Base-by-base conservation (phyloP, 1,140 invertebrate genomes). In the Paraescarpia echinospica region DNA sequence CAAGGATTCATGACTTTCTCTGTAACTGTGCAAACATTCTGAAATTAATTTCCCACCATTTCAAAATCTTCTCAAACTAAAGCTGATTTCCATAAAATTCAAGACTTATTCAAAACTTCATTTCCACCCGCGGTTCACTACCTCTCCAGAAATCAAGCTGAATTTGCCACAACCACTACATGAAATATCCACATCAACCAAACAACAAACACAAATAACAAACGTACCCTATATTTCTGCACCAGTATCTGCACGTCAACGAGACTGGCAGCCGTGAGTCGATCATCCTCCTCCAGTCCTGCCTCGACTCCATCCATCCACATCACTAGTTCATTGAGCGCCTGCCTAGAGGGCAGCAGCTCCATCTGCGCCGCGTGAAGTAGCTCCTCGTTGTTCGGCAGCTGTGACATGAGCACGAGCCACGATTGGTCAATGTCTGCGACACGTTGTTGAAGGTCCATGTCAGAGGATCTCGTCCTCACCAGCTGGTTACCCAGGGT, bases 321-420 rank as follows among this genome's bases (percentile, higher is more conserved):
- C 22, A 93, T 92, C n/a, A 93, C 93, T 31, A 96, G 94, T 93
- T 96, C 95, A 77, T 94, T 94, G 31, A 96, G 93, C n/a, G 95
- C 95, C 91, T 96, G 95, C 90, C 95, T 93, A 12, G 95, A 96
- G 34, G 95, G 95, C 98, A 98, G 98, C 93, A 98, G 95, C 94
- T 96, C 95, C 94, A 96, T 96, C 93, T 96, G 95, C 14, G 95
- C 94, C 92, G 97, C 96, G 94, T 96, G 96, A 34, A 95, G 93
- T 33, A 94, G 94, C 77, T 95, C 95, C 92, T 95, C 95, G 59
- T 95, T 94, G 35, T 94, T 93, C 34, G 94, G 94, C 88, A 92
- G 92, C 33, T 92, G 94, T 34, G 94, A 92, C 91, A 95, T 93
- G 31, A 96, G 94, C 33, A 94, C 93, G 12, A 34, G 91, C 95